Evolutionary conservation across 2,113 vertebrate species (phyloP), one percentile per base, ranked within the genome.

Genomic region (Myanophis thanlyinensis): DNA sequence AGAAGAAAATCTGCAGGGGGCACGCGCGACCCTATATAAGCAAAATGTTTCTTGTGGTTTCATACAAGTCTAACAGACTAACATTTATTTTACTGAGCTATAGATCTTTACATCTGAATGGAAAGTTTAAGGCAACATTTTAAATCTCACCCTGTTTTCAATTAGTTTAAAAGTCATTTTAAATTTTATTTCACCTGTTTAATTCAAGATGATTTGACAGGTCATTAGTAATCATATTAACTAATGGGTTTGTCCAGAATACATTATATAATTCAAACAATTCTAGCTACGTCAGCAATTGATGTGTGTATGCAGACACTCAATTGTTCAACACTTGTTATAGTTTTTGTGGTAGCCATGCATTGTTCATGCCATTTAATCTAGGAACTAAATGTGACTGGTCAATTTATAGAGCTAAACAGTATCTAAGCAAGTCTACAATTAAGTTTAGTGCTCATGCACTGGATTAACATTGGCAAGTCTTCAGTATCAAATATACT

Each of bases 341-440:
- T 25, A n/a, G 49, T 35, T 85, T 47, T n/a, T 90, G 87, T n/a
- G 90, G 86, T 92, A 86, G 89, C 86, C 94, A 93, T 95, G 96
- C 95, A 93, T 0, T 47, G 62, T 62, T 94, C 94, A 94, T 93
- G 94, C 94, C 92, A 93, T 90, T 93, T 88, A 80, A 92, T 56
- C 87, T 56, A 91, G 40, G 88, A 87, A 87, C 80, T 93, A 87
- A 91, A 44, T 92, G 94, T 13, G 89, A 80, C 94, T 90, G 92
- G 93, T 87, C 88, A 87, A 85, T 73, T 87, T 92, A 59, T 59
- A 92, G 80, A 85, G 95, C 94, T 49, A 85, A 93, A 93, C 1
- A 91, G 90, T 94, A 91, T 80, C 15, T 94, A 25, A 94, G 44
- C 93, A 48, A 95, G 40, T 92, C 40, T 7, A 89, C 12, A 91